phyloP scores from a whole-genome alignment of 2,113 vertebrate species.

The Procavia capensis region DNA sequence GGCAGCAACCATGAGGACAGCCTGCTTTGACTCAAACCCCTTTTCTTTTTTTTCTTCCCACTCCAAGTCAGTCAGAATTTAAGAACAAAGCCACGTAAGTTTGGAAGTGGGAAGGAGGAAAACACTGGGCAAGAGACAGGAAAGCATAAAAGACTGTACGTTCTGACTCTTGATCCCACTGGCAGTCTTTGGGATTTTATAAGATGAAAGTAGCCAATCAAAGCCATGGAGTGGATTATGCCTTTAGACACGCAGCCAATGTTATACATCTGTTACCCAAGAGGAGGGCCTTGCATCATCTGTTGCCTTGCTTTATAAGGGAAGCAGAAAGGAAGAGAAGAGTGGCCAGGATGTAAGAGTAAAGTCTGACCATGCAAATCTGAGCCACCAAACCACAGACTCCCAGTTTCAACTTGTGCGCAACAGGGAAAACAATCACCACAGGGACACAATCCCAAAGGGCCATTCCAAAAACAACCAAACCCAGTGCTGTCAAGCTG shows the following conservation, averaged over 20 bases:
- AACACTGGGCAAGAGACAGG: background rate
- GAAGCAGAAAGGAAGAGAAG: background rate
- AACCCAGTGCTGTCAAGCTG: too few relatives aligned
- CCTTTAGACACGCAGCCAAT: background rate
- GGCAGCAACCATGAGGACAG: background rate
- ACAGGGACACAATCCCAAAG: rapidly evolving
- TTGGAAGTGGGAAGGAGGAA: background rate
- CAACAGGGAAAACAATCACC: background rate
- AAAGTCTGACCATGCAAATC: background rate
- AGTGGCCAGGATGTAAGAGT: background rate
- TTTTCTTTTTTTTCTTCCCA: background rate
- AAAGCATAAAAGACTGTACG: background rate
- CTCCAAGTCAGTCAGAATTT: background rate
- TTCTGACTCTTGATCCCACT: background rate
- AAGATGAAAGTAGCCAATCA: background rate
- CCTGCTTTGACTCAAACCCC: background rate
- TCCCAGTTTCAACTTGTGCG: background rate
- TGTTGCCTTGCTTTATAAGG: background rate
- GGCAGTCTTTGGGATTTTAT: background rate
- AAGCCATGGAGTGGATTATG: background rate
- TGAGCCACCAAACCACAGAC: background rate
- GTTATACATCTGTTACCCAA: background rate
- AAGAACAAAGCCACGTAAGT: background rate
- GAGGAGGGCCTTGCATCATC: background rate
- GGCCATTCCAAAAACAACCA: too few relatives aligned